Base-by-base conservation (phyloP, 1,140 invertebrate species). In the Lanistes nyassanus region DNA sequence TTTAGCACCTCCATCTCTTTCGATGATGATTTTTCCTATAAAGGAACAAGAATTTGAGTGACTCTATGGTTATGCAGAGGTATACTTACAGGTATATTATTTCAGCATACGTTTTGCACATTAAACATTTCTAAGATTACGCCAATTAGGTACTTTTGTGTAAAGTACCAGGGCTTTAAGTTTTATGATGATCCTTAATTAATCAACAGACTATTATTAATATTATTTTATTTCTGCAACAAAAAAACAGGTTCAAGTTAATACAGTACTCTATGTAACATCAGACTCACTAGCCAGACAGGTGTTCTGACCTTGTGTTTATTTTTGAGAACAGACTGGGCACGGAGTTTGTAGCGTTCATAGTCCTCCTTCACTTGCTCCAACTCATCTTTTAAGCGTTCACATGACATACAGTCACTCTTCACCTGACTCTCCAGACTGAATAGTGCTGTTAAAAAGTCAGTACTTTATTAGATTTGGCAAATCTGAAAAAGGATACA, bases 261-360 rank as follows among this genome's bases (percentile, higher is more conserved):
- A 42, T 34, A 70, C 7, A n/a, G n/a, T 2, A 51, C 26, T 60
- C 23, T 60, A n/a, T 60, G 21, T 26, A 13, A 26, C 23, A 29
- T n/a, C 29, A 16, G 6, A 21, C 62, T n/a, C n/a, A n/a, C n/a
- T n/a, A 36, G 42, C 5, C 9, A 53, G n/a, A 53, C 29, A 70
- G n/a, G n/a, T n/a, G 13, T 60, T 37, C 60, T 72, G 55, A 83
- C 84, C 77, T 84, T 85, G 21, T 82, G 79, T 81, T 89, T 89
- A 72, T 84, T 89, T 82, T 90, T 89, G 9, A 90, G 78, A 11
- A 88, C 87, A 70, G 88, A 88, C 81, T 90, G 88, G 31, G 88
- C 88, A 66, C 88, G 73, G 0, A 88, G 76, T 83, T 90, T 90
- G 77, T 90, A 90, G 67, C 88, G 80, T 74, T 90, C 90, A 85